Percentiles rank a stretch among this genome's conserved stretches.
These are phyloP conservation scores for Lepidurus couesii DNA, from an alignment of 1,140 invertebrate genomes.

Conservation along the genomic window DNA sequence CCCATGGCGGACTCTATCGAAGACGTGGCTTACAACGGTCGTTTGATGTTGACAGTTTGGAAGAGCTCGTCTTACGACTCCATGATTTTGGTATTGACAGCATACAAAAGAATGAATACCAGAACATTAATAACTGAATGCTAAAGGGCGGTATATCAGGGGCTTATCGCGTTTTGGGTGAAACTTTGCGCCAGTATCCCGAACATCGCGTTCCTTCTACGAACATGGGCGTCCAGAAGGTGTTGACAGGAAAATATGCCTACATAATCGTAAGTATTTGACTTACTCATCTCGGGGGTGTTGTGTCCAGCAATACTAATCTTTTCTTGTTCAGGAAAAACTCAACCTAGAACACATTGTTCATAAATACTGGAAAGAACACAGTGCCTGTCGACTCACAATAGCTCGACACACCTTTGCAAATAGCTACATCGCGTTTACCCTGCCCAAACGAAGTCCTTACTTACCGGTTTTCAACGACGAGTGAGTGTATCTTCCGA, in stretches of 20 bases:
- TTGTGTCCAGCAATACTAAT: background rate
- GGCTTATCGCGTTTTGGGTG: background rate
- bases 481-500: background rate
- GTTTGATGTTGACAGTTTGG: slow-evolving; percentile 19
- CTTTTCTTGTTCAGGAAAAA: slow-evolving; percentile 1
- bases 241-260: slow-evolving; percentile 16
- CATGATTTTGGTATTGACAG: slow-evolving; percentile 19
- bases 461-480: background rate
- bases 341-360: background rate
- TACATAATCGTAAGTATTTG: slow-evolving; percentile 4
- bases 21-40: slow-evolving; percentile 16
- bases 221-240: slow-evolving; percentile 22
- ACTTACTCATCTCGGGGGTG: background rate
- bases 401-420: background rate
- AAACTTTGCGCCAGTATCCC: slow-evolving; percentile 14
- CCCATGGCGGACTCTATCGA: slow-evolving; percentile 23
- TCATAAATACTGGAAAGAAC: background rate
- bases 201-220: slow-evolving; percentile 24
- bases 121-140: background rate
- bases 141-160: slow-evolving; percentile 9
- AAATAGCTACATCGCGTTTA: background rate
- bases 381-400: background rate
- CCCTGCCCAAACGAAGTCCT: background rate
- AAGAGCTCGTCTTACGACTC: slow-evolving; percentile 24
- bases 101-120: background rate